Evolutionary conservation across 2,888 invertebrate species (phyloP).

Genomic region (Bellardia bayeri): DNA sequence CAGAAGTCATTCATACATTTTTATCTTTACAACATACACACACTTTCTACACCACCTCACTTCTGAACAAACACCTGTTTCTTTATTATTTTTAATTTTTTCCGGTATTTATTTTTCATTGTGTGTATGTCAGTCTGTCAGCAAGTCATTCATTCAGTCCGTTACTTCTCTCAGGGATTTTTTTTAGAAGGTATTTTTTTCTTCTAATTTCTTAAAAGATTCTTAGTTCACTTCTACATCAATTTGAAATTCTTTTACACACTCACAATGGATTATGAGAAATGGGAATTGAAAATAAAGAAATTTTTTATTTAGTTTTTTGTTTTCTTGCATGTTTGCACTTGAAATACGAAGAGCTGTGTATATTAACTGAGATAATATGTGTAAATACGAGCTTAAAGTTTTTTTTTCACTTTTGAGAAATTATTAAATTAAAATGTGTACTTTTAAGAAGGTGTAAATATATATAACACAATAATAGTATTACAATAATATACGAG

Average conservation of each 20-base stretch:
- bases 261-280: slow-evolving; percentile 12
- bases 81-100: slow-evolving; percentile 19
- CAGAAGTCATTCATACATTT: not conserved
- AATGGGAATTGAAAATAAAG: slow-evolving; percentile 6
- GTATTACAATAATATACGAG: no score
- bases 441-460: not conserved
- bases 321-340: not conserved
- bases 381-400: not conserved
- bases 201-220: not conserved
- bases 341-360: not conserved
- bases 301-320: not conserved
- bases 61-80: slow-evolving; percentile 13
- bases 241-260: slow-evolving; percentile 19
- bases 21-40: not conserved
- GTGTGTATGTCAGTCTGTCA: slow-evolving; percentile 7
- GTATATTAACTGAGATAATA: not conserved
- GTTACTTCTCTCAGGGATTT: not conserved
- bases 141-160: not conserved
- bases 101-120: slow-evolving; percentile 17
- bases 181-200: not conserved
- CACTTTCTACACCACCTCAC: not conserved
- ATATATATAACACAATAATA: no score
- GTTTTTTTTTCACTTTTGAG: not conserved
- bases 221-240: slow-evolving; percentile 3
- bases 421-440: not conserved